Base-by-base conservation (phyloP, 2,888 invertebrate genomes). In the Hipparchia sbordonii region DNA sequence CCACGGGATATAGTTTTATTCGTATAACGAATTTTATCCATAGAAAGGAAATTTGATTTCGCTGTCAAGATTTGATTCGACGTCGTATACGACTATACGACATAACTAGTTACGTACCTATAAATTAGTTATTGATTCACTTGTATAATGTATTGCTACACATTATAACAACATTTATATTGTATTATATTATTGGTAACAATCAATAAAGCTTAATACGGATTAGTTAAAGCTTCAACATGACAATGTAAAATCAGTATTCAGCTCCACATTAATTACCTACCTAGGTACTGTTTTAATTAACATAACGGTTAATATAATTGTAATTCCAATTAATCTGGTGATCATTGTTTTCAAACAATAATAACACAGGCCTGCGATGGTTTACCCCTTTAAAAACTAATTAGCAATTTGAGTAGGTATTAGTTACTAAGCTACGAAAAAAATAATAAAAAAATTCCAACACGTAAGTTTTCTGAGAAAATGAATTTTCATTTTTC, bases 201-300 rank as follows among this genome's bases (percentile, higher is more conserved):
- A 46, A 67, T 67, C 67, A 67, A 67, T 67, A 67, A 12, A 46
- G 67, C 67, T 67, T 67, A 67, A 67, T 23, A 67, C 46, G 57
- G 67, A 67, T 67, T 67, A 67, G 56, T 57, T 54, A 54, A 66
- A 52, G 57, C 67, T 57, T 67, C 46, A 67, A 57, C 56, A 67
- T 57, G 57, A 46, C 57, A 57, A n/a, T 57, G 67, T 67, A 67
- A 67, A 67, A 67, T 67, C 57, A 67, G 67, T 67, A 67, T 67
- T 67, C 57, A 67, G 67, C 48, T 12, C 45, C 57, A 56, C 66
- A 57, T 45, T 67, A 67, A 67, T 57, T 48, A 48, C 59, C 59
- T 57, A 57, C 45, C 45, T 57, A 2, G 3, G 3, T 39, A 39
- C 39, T 39, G 67, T 57, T 67, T 67, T 67, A 67, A 67, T 67